Evolutionary conservation across 2,113 vertebrate genomes (phyloP).

Genomic region (Lagopus leucura): DNA sequence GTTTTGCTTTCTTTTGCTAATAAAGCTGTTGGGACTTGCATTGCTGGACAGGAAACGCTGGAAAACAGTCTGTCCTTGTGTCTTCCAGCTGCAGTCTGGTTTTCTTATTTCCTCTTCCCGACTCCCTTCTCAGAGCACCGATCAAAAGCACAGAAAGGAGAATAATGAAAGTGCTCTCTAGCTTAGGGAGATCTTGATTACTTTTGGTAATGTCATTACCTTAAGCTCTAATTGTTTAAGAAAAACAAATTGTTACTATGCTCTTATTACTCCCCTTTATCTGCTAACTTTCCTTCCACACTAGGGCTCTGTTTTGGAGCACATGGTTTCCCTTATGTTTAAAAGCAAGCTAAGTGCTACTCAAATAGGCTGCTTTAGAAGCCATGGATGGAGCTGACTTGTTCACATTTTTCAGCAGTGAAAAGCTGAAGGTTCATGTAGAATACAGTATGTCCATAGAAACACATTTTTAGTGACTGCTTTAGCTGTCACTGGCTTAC

Average conservation of each 20-base stretch:
- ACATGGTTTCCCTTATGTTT: neutral
- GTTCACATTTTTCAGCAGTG: neutral
- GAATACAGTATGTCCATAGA: neutral
- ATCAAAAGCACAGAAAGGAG: neutral
- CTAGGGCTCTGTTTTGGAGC: neutral
- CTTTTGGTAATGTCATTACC: neutral
- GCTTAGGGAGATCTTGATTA: neutral
- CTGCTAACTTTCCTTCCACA: neutral
- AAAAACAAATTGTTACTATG: neutral
- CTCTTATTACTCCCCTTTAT: neutral
- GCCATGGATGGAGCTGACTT: neutral
- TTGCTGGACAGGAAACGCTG: neutral
- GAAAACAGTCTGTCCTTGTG: neutral
- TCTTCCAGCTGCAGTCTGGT: neutral
- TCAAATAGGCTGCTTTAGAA: neutral
- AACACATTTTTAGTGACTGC: neutral
- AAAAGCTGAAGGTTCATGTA: neutral
- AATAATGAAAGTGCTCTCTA: neutral
- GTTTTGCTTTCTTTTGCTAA: neutral
- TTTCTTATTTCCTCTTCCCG: neutral
- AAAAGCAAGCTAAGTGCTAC: neutral
- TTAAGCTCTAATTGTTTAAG: neutral
- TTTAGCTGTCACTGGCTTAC: neutral
- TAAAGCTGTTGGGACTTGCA: conserved; percentile 10
- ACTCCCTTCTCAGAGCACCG: neutral